Evolutionary conservation across 2,797 vertebrate genomes (phyloP).

Genomic region (Gouania willdenowi): DNA sequence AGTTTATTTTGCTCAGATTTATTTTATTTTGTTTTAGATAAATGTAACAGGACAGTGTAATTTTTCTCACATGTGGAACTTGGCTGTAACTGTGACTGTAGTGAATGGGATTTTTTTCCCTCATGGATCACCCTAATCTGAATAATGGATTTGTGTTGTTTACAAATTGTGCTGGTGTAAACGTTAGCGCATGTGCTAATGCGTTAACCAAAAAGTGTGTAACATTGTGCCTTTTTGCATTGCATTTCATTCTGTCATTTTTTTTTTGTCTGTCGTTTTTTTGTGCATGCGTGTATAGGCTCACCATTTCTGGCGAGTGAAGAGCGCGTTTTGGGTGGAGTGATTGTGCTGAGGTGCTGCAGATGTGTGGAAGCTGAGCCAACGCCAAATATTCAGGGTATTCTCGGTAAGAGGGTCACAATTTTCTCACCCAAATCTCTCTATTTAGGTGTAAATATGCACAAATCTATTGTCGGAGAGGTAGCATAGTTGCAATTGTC

Average conservation of each 20-base stretch:
- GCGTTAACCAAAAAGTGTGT: too few species aligned
- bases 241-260: too few species aligned
- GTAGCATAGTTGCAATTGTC: conserved; percentile 24
- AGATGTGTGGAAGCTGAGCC: conserved; percentile 83
- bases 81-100: conserved; percentile 31
- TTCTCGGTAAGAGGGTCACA: conserved; percentile 90
- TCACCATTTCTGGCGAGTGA: conserved; percentile 93
- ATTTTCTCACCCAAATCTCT: too few species aligned
- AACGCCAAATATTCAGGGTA: conserved; percentile 84
- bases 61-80: conserved; percentile 57
- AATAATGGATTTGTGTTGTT: conserved; percentile 15
- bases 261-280: conserved; percentile 3
- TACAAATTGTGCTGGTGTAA: too few species aligned
- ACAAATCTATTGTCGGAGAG: conserved; percentile 26
- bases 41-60: conserved; percentile 50
- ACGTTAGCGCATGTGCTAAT: too few species aligned
- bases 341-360: conserved; percentile 93
- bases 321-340: conserved; percentile 94
- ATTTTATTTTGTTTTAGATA: too few species aligned
- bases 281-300: conserved; percentile 67
- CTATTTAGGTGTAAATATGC: conserved; percentile 17
- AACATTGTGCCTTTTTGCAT: too few species aligned
- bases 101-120: conserved; percentile 11
- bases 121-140: conserved; percentile 12
- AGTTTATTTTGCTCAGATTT: too few species aligned